These are phyloP conservation scores for Cydia strobilella DNA, from an alignment of 1,140 invertebrate genomes.

Conservation along the genomic window DNA sequence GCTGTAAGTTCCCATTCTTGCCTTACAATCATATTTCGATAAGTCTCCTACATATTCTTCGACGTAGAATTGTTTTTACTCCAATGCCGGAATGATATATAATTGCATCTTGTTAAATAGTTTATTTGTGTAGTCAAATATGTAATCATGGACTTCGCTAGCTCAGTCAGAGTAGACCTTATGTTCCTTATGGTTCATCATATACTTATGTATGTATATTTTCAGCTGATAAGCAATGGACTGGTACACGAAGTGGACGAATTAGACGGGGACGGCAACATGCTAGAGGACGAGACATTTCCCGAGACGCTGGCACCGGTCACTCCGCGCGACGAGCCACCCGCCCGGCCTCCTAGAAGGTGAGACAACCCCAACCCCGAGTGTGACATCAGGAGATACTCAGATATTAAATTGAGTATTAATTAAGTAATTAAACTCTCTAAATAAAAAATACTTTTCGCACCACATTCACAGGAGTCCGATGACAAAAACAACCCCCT, in stretches of 20 bases:
- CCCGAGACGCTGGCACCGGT: conserved; percentile 65
- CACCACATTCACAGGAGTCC: conserved; percentile 44
- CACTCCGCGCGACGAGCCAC: conserved; percentile 46
- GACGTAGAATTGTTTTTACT: no score
- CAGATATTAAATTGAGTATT: no score
- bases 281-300: conserved; percentile 69
- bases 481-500: conserved; percentile 52
- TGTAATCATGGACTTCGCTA: no score
- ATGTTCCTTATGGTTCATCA: no score
- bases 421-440: no score
- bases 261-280: conserved; percentile 49
- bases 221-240: conserved; percentile 59
- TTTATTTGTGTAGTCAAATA: no score
- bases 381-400: no score
- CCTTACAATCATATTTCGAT: no score
- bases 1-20: conserved; percentile 46
- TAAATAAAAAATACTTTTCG: neutral
- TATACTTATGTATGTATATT: conserved; percentile 16
- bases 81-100: no score
- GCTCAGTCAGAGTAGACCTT: no score
- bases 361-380: neutral
- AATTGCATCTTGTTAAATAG: no score
- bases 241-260: conserved; percentile 54
- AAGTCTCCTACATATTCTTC: no score
- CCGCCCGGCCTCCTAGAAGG: neutral